Percentiles rank a stretch among this genome's conserved stretches.
Evolutionary conservation across 1,140 invertebrate species (phyloP).

Genomic region (Alviniconcha marisindica): DNA sequence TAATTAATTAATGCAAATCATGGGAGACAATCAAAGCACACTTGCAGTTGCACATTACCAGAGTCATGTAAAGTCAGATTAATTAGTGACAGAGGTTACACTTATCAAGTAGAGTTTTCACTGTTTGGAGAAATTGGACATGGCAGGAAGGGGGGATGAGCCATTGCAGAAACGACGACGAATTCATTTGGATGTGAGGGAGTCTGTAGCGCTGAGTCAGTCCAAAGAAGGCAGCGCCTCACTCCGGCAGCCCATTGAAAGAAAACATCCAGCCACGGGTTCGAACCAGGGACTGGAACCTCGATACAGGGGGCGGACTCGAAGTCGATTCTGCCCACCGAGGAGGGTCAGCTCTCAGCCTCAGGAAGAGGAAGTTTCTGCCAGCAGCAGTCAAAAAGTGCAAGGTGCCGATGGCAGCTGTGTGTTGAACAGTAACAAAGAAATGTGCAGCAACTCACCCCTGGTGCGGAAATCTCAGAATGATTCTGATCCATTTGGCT

Average conservation of each 20-base stretch:
- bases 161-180: neutral
- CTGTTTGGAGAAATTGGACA: too few species aligned
- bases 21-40: too few species aligned
- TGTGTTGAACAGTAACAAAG: too few species aligned
- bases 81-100: too few species aligned
- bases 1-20: too few species aligned
- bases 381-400: neutral
- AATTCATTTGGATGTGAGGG: neutral
- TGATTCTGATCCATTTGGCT: neutral
- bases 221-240: neutral
- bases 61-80: too few species aligned
- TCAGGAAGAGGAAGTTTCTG: neutral
- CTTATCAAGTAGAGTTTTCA: too few species aligned
- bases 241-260: neutral
- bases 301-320: neutral
- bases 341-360: neutral
- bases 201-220: constrained; percentile 14
- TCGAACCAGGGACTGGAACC: neutral
- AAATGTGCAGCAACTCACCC: neutral
- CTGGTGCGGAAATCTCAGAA: neutral
- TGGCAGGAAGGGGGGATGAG: neutral
- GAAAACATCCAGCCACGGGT: neutral
- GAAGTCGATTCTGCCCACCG: neutral
- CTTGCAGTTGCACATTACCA: too few species aligned
- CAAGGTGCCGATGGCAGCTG: too few species aligned